phyloP scores from a whole-genome alignment of 2,797 vertebrate species.

The Phoebastria nigripes region DNA sequence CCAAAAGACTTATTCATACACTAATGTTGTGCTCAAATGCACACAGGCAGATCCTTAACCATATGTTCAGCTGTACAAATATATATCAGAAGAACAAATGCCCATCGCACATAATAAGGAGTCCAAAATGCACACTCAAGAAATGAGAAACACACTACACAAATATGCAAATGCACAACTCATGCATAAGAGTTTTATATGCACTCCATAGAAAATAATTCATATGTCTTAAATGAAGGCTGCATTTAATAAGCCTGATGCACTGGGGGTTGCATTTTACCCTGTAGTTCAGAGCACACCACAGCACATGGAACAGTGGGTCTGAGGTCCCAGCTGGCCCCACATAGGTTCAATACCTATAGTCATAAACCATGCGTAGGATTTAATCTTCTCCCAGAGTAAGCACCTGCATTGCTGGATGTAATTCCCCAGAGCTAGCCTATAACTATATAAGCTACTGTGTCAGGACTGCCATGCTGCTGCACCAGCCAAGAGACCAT shows the following conservation, averaged over 20 bases:
- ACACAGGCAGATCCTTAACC: background rate
- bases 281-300: background rate
- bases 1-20: background rate
- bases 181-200: background rate
- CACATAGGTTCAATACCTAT: background rate
- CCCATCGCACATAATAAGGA: background rate
- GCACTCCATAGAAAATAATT: background rate
- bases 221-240: background rate
- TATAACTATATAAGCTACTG: background rate
- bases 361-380: background rate
- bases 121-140: background rate
- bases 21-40: background rate
- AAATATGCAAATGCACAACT: background rate
- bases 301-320: background rate
- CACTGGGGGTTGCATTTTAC: background rate
- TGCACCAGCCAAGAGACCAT: background rate
- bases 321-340: background rate
- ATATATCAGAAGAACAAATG: background rate
- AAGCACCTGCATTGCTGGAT: background rate
- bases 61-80: background rate
- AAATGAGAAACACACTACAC: background rate
- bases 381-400: background rate
- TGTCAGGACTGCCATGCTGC: background rate
- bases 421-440: background rate
- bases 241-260: background rate